phyloP scores from a whole-genome alignment of 2,797 vertebrate genomes.

The Vultur gryphus region DNA sequence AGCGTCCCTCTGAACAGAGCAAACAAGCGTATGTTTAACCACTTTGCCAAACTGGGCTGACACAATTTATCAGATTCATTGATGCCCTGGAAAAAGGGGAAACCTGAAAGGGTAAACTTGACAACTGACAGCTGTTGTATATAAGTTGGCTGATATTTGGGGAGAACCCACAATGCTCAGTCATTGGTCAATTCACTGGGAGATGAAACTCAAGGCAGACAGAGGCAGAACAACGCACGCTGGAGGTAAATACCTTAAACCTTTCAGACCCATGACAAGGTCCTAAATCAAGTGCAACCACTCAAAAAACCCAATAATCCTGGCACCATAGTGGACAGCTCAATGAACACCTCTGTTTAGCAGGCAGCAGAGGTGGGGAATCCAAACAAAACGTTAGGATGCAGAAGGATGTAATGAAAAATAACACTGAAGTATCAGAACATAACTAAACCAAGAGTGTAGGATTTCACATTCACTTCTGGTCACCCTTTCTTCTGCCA shows the following conservation, averaged over 20 bases:
- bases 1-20: not conserved
- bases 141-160: not conserved
- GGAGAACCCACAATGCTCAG: not conserved
- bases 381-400: not conserved
- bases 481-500: not conserved
- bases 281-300: not conserved
- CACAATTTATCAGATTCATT: not conserved
- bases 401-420: not conserved
- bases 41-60: not conserved
- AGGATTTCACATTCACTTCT: not conserved
- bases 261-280: not conserved
- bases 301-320: not conserved
- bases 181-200: rapidly evolving
- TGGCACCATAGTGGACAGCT: not conserved
- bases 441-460: not conserved
- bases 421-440: not conserved
- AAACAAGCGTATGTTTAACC: not conserved
- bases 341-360: not conserved
- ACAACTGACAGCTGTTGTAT: not conserved
- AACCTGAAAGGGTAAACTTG: not conserved
- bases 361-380: not conserved
- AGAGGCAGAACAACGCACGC: not conserved
- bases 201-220: not conserved
- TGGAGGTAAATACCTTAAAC: not conserved
- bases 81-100: not conserved